Base-by-base conservation (phyloP, 2,113 vertebrate species). In the Ellobius talpinus region DNA sequence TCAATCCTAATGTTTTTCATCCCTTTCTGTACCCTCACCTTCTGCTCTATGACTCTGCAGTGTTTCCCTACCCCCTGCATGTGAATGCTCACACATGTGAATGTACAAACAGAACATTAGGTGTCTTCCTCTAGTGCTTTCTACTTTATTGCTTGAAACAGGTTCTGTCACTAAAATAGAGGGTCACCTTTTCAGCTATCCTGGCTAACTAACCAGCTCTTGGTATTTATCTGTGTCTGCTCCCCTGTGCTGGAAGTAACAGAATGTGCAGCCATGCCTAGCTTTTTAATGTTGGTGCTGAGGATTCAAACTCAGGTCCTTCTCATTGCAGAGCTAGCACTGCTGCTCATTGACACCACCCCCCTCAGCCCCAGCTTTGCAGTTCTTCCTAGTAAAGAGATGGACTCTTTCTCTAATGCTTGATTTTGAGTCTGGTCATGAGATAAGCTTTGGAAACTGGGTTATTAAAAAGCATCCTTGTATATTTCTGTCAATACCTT, bases 341-440 rank as follows among this genome's bases (percentile, higher is more conserved):
- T 45, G 26, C 24, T 63, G 63, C 58, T 16, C 24, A 31, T 7
- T 10, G 58, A 45, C 5, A n/a, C 81, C 26, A 7, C 31, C n/a
- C 39, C 2, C 26, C 24, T 31, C 39, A 85, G 13, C n/a, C 3
- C 14, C 39, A 63, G 77, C 70, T 94, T 95, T 89, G 13, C 4
- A 94, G n/a, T 76, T 88, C n/a, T 74, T 95, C 12, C 17, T 45
- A 81, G 63, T 82, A 47, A 89, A 78, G 77, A 73, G 45, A n/a
- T 95, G 39, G 9, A 74, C 3, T 73, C 7, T 94, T 94, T 96
- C 50, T 88, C 45, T 93, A 58, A 85, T 96, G 50, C 74, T 78
- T 89, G 63, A 84, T 29, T 90, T 78, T 93, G 55, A 79, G 45
- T 87, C 95, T 97, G 45, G 61, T 63, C 45, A 61, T 94, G 63